Evolutionary conservation across 2,888 invertebrate species (phyloP).

Genomic region (Eristalinus aeneus): DNA sequence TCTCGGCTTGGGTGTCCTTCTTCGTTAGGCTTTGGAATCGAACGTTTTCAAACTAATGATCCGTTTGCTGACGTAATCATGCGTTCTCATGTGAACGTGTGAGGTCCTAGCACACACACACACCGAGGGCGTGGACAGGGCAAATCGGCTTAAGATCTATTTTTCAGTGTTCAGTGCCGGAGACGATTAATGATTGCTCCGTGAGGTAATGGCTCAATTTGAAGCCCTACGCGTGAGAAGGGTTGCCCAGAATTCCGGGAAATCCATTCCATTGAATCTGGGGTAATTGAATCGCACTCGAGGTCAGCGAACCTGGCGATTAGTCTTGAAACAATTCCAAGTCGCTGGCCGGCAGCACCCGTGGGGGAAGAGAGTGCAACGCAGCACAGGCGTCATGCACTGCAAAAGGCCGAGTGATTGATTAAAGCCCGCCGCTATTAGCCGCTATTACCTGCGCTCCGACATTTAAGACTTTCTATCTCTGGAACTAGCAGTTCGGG

Average conservation of each 20-base stretch:
- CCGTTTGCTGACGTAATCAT: constrained; percentile 66
- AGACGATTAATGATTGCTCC: constrained; percentile 56
- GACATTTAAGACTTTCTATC: constrained; percentile 65
- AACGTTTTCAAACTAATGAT: constrained; percentile 57
- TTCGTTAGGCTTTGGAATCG: constrained; percentile 4
- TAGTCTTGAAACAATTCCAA: constrained; percentile 19
- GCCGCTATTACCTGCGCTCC: constrained; percentile 48
- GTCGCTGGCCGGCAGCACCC: constrained; percentile 10
- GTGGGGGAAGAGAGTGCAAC: background rate
- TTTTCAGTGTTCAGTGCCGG: constrained; percentile 5
- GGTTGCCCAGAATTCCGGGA: constrained; percentile 34
- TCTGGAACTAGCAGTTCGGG: constrained; percentile 55
- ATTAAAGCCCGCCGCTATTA: constrained; percentile 61
- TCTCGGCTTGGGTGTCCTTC: constrained; percentile 49
- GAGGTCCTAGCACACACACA: constrained; percentile 38
- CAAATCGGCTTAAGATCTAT: constrained; percentile 64
- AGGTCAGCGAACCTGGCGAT: constrained; percentile 50
- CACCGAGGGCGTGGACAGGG: constrained; percentile 65
- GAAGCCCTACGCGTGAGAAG: constrained; percentile 51
- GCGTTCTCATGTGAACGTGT: constrained; percentile 23
- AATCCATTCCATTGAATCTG: constrained; percentile 39
- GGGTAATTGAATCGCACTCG: constrained; percentile 50
- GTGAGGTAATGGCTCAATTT: constrained; percentile 66
- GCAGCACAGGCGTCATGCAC: background rate
- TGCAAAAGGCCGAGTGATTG: constrained; percentile 60